These are phyloP conservation scores for Hexactinellida sp. DNA, from an alignment of 37 sponge, comb jelly and placozoan species.

Conservation along the genomic window DNA sequence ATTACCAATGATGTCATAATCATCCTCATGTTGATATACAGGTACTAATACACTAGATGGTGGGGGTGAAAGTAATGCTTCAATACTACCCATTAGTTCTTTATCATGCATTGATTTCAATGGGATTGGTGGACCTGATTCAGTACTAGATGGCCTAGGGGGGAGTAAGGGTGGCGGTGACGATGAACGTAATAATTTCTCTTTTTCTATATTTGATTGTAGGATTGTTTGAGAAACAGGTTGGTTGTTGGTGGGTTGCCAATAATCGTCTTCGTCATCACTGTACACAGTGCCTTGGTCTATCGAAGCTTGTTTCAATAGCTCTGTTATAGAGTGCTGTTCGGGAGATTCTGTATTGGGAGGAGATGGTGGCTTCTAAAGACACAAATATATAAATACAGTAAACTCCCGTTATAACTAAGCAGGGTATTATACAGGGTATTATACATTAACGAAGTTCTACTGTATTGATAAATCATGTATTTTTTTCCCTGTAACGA, in stretches of 20 bases:
- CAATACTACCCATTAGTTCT: background rate
- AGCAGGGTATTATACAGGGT: no score
- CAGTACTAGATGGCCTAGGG: background rate
- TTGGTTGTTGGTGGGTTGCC: background rate
- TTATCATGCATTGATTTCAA: background rate
- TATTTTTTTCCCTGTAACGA: no score
- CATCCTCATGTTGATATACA: background rate
- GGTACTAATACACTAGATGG: background rate
- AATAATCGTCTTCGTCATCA: background rate
- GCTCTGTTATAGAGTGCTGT: constrained; percentile 4
- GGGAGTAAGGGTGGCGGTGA: background rate
- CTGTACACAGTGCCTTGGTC: background rate
- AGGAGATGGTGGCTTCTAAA: background rate
- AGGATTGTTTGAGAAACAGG: background rate
- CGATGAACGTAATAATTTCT: background rate
- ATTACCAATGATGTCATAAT: background rate
- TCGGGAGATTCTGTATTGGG: no score
- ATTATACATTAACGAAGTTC: no score
- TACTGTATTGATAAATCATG: no score
- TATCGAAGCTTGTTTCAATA: background rate
- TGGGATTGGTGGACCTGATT: background rate
- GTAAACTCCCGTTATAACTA: no score
- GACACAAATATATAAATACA: background rate
- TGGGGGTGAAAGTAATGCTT: background rate
- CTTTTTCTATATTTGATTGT: background rate